Base-by-base conservation (phyloP, 2,797 vertebrate species). In the Enteromius radiatus region DNA sequence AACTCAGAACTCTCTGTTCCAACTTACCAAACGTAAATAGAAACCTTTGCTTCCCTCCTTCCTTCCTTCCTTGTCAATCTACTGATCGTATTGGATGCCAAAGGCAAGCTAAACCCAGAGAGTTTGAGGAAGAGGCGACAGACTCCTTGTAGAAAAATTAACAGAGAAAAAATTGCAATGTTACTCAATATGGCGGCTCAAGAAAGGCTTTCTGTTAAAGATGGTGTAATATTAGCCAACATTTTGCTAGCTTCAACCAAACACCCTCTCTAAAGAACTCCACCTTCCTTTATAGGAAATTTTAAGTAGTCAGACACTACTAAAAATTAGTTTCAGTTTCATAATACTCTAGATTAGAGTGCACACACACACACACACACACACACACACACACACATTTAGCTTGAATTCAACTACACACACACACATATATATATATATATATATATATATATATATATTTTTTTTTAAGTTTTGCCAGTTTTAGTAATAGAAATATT, bases 51-150 rank as follows among this genome's bases (percentile, higher is more conserved):
- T 84, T 82, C 54, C 69, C 77, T 81, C 47, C 68, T 81, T 81
- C 54, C 80, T 78, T 87, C 84, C 84, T 76, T 83, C 73, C 81
- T 67, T 83, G 67, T 69, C 64, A 85, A 78, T 82, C 85, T 84
- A 83, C 77, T 76, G 80, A 83, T 83, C 54, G 63, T 52, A 81
- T 28, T 81, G 54, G 56, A 63, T 64, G 43, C 5, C 43, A 33
- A 28, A 52, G 31, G 41, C 43, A 64, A 8, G n/a, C 43, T 70
- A 69, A 79, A 19, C 73, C 65, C 15, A 38, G 31, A 74, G 33
- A 21, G 47, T 59, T 41, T 56, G 19, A 33, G 38, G 52, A 61
- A 63, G 52, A 33, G 21, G 56, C 11, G 5, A 43, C 17, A 3
- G 33, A 80, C 38, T 69, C 38, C 8, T 47, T 17, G 21, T 63